Evolutionary conservation across 2,113 vertebrate genomes (phyloP).

Genomic region (Bubo blakistoni): DNA sequence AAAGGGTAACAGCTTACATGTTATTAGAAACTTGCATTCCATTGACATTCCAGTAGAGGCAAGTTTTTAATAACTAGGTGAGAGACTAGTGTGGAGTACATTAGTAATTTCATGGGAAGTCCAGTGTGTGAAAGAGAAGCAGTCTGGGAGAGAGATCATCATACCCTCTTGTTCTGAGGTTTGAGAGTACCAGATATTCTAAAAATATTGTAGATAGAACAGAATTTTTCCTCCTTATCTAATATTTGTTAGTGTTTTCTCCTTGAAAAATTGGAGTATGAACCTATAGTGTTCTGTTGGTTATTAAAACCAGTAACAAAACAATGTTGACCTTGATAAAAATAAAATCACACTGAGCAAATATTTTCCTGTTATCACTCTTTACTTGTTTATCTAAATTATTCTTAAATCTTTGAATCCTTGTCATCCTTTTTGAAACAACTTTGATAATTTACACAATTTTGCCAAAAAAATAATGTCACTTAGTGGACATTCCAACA

Average conservation of each 20-base stretch:
- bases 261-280: not conserved
- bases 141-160: not conserved
- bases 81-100: not conserved
- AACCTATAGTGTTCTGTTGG: not conserved
- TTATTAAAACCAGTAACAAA: not conserved
- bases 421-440: not conserved
- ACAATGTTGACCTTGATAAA: not conserved
- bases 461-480: not conserved
- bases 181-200: conserved; percentile 14
- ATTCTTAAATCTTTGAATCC: not conserved
- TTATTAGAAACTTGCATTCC: not conserved
- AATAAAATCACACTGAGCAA: not conserved
- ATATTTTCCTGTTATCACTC: not conserved
- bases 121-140: not conserved
- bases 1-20: not conserved
- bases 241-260: conserved; percentile 5
- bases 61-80: not conserved
- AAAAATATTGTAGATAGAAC: conserved; percentile 17
- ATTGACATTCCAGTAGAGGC: not conserved
- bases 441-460: not conserved
- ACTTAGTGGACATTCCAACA: not conserved
- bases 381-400: not conserved
- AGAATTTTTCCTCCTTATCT: conserved; percentile 14
- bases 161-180: not conserved
- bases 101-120: conserved; percentile 16